Evolutionary conservation across 1,140 invertebrate genomes (phyloP), one percentile per base, ranked within the genome.

Genomic region (Zeugodacus cucurbitae): DNA sequence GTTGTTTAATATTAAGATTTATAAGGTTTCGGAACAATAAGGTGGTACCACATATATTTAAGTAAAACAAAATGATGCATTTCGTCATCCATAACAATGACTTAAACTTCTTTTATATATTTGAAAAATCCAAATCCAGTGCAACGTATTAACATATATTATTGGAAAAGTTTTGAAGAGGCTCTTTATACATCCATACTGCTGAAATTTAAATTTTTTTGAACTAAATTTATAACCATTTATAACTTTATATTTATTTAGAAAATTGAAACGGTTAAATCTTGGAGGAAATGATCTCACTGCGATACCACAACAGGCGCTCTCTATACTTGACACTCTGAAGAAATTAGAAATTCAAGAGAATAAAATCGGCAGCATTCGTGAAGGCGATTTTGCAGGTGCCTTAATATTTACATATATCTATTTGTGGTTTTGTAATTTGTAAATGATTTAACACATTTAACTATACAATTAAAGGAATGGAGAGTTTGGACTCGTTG

Each of bases 271-370:
- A 90, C 95, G 97, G 82, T 94, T 98, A 62, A 98, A 98, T 94
- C 94, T 98, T 88, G 97, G 97, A 82, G 97, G 96, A 62, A 98
- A 98, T 92, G 95, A 96, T 74, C 93, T 98, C 89, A 95, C 94
- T 32, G 94, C 94, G 58, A 95, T 98, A 57, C 97, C 97, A 22
- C 97, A 97, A 78, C 95, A 96, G 89, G 95, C 97, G 0, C 94
- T 98, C 4, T 95, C 96, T 1, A 95, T 96, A 41, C 94, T 98
- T 88, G 96, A 96, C 89, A 97, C 96, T 89, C 94, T 98, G 64
- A 97, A 97, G 91, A 98, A 97, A 90, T 94, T 98, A 14, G 97
- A 98, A 93, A 96, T 98, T 93, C 97, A 97, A 91, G 97, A 98
- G 92, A 98, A 98, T 93, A 95, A 95, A 88, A 97, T 98, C 78